phyloP scores from a whole-genome alignment of 2,797 vertebrate species.

The Rhincodon typus region DNA sequence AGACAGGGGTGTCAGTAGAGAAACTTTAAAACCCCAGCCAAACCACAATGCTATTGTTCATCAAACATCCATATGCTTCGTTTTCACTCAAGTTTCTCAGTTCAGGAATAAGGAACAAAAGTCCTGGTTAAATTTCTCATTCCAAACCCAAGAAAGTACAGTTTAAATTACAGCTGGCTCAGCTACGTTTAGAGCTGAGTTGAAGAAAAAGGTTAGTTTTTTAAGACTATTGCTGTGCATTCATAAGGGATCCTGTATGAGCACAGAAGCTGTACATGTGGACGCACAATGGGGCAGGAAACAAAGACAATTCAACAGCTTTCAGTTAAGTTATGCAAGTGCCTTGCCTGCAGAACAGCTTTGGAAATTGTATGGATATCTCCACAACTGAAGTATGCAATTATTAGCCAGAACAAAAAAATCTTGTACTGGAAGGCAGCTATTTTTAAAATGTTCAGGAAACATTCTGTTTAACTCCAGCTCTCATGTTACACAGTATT shows the following conservation, averaged over 20 bases:
- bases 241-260: background rate
- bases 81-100: background rate
- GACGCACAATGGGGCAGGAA: background rate
- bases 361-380: background rate
- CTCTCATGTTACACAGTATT: conserved; percentile 19
- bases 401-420: background rate
- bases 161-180: background rate
- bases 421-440: conserved; percentile 9
- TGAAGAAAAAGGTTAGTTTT: background rate
- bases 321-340: background rate
- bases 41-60: background rate
- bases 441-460: conserved; percentile 33
- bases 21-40: background rate
- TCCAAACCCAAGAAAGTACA: background rate
- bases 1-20: no score
- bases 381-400: background rate
- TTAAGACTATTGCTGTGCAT: background rate
- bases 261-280: background rate
- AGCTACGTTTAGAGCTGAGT: background rate
- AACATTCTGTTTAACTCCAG: conserved; percentile 14
- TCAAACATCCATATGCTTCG: background rate
- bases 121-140: background rate
- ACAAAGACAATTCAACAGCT: background rate
- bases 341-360: background rate
- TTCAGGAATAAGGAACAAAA: background rate